Evolutionary conservation across 30 jellyfish, hydroid and myxozoan genomes (phyloP), one percentile per base, ranked within the genome.

Genomic region (Pseudorhiza aurosa): DNA sequence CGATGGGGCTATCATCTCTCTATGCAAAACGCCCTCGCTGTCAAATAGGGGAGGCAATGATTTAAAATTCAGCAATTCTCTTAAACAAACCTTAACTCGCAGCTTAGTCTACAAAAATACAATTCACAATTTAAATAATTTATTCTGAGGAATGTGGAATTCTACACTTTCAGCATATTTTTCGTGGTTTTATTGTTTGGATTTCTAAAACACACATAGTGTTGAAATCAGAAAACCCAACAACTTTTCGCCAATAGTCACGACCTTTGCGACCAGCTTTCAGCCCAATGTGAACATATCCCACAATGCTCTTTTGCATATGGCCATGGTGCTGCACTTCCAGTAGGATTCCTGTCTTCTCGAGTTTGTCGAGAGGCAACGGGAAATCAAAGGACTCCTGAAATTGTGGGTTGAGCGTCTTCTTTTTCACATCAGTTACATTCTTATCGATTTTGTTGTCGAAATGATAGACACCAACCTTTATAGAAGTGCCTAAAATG

Each of bases 311-410:
- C 42, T 70, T 65, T 4, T 77, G 82, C 94, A 90, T 53, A 8
- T 96, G 62, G 36, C 96, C 96, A 58, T 90, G 98, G 5, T 65
- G 82, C 11, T 88, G 77, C 36, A 90, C 90, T 78, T 90, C 96
- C 26, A 76, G 72, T 25, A 90, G 30, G 1, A 90, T 39, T 42
- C 86, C 98, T 29, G 79, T 50, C 42, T 90, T 72, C 9, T 29
- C 55, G 17, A 90, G 80, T n/a, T 65, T 70, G 28, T 90, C 96
- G 36, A 45, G 78, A 10, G 96, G 47, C 11, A 90, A 36, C 43
- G 72, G 94, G 58, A 90, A 75, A 62, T 83, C 92, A 50, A 83
- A 76, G 2, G 96, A 58, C 44, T 72, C 25, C 25, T 69, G 59
- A 53, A 77, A 75, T 11, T 56, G 77, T 17, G 98, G 98, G n/a